A percentile compares a stretch with the other conserved stretches of the same genome.
phyloP scores from a whole-genome alignment of 2,888 invertebrate species.

The Isoperla grammatica region DNA sequence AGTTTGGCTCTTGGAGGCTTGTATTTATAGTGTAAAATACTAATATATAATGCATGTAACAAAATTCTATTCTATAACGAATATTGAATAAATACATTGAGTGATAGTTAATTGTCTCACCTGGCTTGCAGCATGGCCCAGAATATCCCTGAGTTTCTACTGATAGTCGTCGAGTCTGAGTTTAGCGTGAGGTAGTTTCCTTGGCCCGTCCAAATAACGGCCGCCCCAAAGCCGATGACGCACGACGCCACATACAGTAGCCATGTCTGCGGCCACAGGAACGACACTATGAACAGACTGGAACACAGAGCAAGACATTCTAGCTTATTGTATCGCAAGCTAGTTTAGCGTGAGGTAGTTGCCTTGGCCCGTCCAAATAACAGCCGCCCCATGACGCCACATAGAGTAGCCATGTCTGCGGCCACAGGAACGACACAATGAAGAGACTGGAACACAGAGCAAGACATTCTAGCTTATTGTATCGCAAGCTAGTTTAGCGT shows the following conservation, averaged over 20 bases:
- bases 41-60: too few relatives aligned
- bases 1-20: too few relatives aligned
- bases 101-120: constrained; percentile 50
- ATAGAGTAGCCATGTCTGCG: constrained; percentile 78
- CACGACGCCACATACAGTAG: constrained; percentile 80
- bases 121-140: constrained; percentile 95
- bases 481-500: constrained; percentile 91
- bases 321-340: too few relatives aligned
- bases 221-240: constrained; percentile 85
- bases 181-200: constrained; percentile 88
- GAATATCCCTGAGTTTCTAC: constrained; percentile 91
- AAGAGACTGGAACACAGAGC: constrained; percentile 66
- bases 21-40: too few relatives aligned
- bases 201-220: constrained; percentile 94
- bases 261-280: constrained; percentile 77
- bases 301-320: too few relatives aligned
- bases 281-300: constrained; percentile 85
- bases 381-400: constrained; percentile 86
- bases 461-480: too few relatives aligned
- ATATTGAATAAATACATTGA: too few relatives aligned
- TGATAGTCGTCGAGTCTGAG: constrained; percentile 80
- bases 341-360: constrained; percentile 88
- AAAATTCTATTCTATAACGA: too few relatives aligned
- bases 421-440: constrained; percentile 81
- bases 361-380: constrained; percentile 97